Evolutionary conservation across 2,797 vertebrate species (phyloP).

Genomic region (Pelodytes ibericus): DNA sequence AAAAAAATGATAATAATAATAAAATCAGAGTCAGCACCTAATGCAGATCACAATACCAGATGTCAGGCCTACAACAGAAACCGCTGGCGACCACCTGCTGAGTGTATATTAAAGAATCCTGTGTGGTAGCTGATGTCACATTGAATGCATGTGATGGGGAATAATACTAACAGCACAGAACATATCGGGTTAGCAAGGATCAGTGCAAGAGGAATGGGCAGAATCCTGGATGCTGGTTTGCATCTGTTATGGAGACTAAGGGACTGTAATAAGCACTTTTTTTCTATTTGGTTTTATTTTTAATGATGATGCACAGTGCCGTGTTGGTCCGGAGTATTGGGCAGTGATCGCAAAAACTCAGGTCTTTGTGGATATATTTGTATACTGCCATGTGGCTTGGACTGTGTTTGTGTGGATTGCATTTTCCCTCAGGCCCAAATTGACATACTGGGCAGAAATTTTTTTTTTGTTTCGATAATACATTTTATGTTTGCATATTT

Average conservation of each 20-base stretch:
- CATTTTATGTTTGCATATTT: no score
- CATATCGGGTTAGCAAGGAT: slow-evolving; percentile 60
- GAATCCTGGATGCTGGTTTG: slow-evolving; percentile 53
- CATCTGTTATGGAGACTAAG: slow-evolving; percentile 32
- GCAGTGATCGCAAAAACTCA: no score
- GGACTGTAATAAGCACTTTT: no score
- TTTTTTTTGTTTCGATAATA: no score
- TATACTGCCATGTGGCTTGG: no score
- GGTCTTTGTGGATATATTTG: no score
- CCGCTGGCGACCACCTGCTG: slow-evolving; percentile 66
- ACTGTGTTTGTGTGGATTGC: no score
- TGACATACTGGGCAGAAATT: no score
- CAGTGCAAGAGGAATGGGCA: slow-evolving; percentile 55
- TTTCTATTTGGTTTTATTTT: no score
- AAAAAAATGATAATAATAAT: slow-evolving; percentile 31
- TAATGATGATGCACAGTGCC: no score
- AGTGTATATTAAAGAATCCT: slow-evolving; percentile 59
- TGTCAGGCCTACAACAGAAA: slow-evolving; percentile 57
- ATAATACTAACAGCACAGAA: slow-evolving; percentile 60
- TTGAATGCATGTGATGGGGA: slow-evolving; percentile 46
- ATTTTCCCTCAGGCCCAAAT: no score
- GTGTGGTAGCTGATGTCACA: slow-evolving; percentile 63
- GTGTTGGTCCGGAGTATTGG: no score
- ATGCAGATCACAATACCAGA: slow-evolving; percentile 61
- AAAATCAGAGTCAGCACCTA: slow-evolving; percentile 58